A percentile compares a stretch with the other conserved stretches of the same genome.
Conservation (phyloP, 2,888 invertebrate species). For the Idaea biselata region DNA sequence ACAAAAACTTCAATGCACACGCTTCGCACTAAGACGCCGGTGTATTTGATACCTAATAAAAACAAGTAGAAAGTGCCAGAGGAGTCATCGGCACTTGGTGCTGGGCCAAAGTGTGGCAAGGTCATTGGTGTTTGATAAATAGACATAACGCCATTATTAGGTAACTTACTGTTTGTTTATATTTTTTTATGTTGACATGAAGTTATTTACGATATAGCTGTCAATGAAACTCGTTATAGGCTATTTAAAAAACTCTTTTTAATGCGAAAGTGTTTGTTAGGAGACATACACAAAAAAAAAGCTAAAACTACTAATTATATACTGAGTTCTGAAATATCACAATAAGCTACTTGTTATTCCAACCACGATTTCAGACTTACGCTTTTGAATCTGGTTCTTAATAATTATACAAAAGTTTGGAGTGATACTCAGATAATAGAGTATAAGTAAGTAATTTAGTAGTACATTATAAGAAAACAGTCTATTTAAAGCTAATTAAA, state of each 20-base stretch:
- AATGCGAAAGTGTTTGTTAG: too few relatives aligned
- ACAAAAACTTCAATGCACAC: constrained; percentile 40
- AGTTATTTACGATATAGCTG: background rate
- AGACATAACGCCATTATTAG: constrained; percentile 52
- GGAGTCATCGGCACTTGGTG: constrained; percentile 74
- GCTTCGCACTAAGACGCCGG: constrained; percentile 21
- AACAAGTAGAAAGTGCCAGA: constrained; percentile 69
- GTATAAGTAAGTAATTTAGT: background rate
- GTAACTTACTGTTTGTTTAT: constrained; percentile 72
- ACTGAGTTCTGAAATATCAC: too few relatives aligned
- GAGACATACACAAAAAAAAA: too few relatives aligned
- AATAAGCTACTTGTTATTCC: too few relatives aligned
- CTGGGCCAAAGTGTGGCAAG: constrained; percentile 73
- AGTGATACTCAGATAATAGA: background rate
- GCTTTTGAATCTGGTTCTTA: background rate
- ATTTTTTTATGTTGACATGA: constrained; percentile 46
- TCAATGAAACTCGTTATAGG: background rate
- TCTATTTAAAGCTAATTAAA: background rate
- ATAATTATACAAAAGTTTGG: background rate
- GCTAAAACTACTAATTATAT: too few relatives aligned
- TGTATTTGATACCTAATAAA: constrained; percentile 40
- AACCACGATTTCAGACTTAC: too few relatives aligned
- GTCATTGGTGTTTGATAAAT: constrained; percentile 70
- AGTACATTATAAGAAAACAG: background rate
- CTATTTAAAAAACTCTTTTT: too few relatives aligned